Evolutionary conservation across 2,888 invertebrate genomes (phyloP).

Genomic region (Lepidocyrtinus sp.): DNA sequence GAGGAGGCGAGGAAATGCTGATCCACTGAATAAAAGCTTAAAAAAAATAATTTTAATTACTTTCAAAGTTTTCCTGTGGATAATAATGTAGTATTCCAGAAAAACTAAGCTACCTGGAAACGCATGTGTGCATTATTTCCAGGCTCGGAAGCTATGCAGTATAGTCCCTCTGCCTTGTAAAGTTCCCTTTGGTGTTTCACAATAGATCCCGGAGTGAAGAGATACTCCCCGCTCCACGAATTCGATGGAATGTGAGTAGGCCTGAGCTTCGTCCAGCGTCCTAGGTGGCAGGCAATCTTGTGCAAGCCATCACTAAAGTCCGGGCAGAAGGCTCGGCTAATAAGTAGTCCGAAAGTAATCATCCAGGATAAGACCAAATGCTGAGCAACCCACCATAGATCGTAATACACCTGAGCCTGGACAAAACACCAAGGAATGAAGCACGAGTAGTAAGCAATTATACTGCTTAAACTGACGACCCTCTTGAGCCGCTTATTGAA

Average conservation of each 20-base stretch:
- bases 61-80: background rate
- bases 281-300: constrained; percentile 90
- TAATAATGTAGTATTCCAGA: background rate
- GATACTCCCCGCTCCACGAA: constrained; percentile 58
- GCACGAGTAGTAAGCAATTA: constrained; percentile 90
- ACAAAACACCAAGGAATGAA: constrained; percentile 93
- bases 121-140: constrained; percentile 84
- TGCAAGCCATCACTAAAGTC: constrained; percentile 85
- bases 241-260: constrained; percentile 76
- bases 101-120: constrained; percentile 82
- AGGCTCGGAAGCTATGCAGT: constrained; percentile 90
- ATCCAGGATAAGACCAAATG: constrained; percentile 89
- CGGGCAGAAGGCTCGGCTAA: constrained; percentile 74
- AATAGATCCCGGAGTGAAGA: constrained; percentile 85
- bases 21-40: constrained; percentile 90
- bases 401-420: constrained; percentile 82
- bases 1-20: constrained; percentile 83
- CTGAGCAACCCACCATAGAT: constrained; percentile 86
- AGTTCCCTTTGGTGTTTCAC: constrained; percentile 82
- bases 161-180: constrained; percentile 81
- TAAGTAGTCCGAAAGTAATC: constrained; percentile 86
- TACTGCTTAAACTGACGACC: constrained; percentile 86
- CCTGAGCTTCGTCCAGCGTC: constrained; percentile 81
- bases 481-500: constrained; percentile 92
- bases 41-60: too few relatives aligned